phyloP scores from a whole-genome alignment of 2,797 vertebrate species.

The Rhinoraja longicauda region DNA sequence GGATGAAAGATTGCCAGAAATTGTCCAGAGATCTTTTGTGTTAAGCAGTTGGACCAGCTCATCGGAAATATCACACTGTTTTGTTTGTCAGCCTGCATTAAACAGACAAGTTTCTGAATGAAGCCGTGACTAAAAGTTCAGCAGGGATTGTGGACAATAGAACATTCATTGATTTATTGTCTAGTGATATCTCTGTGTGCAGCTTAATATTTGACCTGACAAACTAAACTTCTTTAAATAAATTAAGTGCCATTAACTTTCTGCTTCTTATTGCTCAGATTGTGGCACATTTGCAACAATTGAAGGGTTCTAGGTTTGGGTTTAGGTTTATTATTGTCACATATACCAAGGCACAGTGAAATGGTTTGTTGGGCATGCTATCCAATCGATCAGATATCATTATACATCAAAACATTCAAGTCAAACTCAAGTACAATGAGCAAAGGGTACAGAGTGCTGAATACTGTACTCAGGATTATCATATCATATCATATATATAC shows the following conservation, averaged over 20 bases:
- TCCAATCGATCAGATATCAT: too few relatives aligned
- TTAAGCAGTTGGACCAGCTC: background rate
- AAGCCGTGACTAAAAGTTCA: background rate
- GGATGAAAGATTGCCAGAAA: background rate
- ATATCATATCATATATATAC: too few relatives aligned
- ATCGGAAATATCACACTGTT: background rate
- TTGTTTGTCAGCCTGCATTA: background rate
- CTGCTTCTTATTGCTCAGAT: background rate
- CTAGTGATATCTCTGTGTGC: background rate
- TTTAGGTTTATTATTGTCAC: too few relatives aligned
- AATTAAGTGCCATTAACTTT: background rate
- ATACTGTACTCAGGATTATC: too few relatives aligned
- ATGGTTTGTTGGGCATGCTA: too few relatives aligned
- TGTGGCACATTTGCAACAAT: background rate
- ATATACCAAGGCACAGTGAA: too few relatives aligned
- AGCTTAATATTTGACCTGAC: background rate
- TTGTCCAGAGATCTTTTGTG: background rate
- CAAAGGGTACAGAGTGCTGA: too few relatives aligned
- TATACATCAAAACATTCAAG: too few relatives aligned
- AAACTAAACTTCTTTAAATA: background rate
- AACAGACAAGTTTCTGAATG: background rate
- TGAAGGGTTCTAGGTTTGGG: background rate
- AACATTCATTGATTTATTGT: background rate
- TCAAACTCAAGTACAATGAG: too few relatives aligned
- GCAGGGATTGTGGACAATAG: background rate